Base-by-base conservation (phyloP, 2,113 vertebrate genomes). In the Ancistrus triradiatus region DNA sequence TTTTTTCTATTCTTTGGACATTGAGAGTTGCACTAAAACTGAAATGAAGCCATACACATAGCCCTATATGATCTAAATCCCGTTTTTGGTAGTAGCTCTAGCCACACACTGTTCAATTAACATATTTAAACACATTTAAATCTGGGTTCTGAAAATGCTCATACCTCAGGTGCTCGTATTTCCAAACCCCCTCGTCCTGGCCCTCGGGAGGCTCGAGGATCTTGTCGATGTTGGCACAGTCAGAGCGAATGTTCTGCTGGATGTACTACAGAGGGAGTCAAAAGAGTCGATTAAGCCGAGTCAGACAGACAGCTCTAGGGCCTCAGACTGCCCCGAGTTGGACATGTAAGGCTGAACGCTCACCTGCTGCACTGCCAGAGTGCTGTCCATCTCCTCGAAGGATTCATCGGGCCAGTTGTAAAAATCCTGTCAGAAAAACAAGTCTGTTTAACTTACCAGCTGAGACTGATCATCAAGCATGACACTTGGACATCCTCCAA, bases 391-490 rank as follows among this genome's bases (percentile, higher is more conserved):
- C 81, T 99, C 96, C 83, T 98, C 96, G 78, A 99, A 98, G 14
- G 96, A 98, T 70, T 99, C 96, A 94, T 98, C 95, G 38, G 95
- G 95, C 95, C 96, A 99, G 79, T 93, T 98, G 87, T 97, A 99
- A 85, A 98, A 99, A 81, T 99, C 95, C 63, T 65, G 51, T 14
- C 42, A 56, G 43, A 18, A 56, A 22, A n/a, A n/a, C n/a, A n/a
- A n/a, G n/a, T n/a, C n/a, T n/a, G n/a, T n/a, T n/a, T n/a, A n/a
- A n/a, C n/a, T n/a, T n/a, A n/a, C n/a, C n/a, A n/a, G n/a, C n/a
- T n/a, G n/a, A n/a, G n/a, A n/a, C n/a, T n/a, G n/a, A n/a, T n/a
- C n/a, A n/a, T n/a, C n/a, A n/a, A n/a, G n/a, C n/a, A n/a, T n/a
- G n/a, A n/a, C n/a, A n/a, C n/a, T n/a, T n/a, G n/a, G n/a, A n/a